Percentiles rank a stretch among this genome's conserved stretches.
These are phyloP conservation scores for Epinotia demarniana DNA, from an alignment of 2,888 invertebrate genomes.

Conservation along the genomic window DNA sequence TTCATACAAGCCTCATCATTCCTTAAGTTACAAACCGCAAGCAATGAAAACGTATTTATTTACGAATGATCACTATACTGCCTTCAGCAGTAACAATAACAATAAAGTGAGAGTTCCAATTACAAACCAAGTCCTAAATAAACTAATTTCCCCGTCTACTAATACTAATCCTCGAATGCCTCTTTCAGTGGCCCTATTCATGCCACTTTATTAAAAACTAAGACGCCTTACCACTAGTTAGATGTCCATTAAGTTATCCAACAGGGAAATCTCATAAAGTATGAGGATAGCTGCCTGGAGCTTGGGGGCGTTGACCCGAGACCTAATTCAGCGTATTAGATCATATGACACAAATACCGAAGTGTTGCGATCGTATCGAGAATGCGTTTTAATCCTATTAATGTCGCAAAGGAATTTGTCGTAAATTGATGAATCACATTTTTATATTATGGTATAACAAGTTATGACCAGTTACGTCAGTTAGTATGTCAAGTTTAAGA, in stretches of 20 bases:
- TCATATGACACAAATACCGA: slow-evolving; percentile 26
- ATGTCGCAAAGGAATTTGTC: neutral
- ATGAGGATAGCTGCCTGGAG: slow-evolving; percentile 30
- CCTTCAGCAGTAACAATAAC: neutral
- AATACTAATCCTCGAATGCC: neutral
- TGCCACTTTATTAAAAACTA: neutral
- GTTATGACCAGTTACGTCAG: too few species aligned
- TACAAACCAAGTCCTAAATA: neutral
- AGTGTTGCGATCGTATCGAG: slow-evolving; percentile 5
- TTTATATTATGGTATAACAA: too few species aligned
- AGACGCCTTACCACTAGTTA: neutral
- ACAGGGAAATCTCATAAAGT: slow-evolving; percentile 39
- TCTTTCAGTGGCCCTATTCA: slow-evolving; percentile 3
- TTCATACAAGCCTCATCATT: neutral
- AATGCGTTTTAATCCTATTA: slow-evolving; percentile 17
- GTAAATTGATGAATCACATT: neutral
- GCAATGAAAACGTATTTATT: neutral
- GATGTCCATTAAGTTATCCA: slow-evolving; percentile 25
- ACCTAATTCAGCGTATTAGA: slow-evolving; percentile 26
- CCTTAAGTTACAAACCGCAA: neutral
- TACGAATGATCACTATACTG: neutral
- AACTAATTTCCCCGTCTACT: neutral
- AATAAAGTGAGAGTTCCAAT: slow-evolving; percentile 6
- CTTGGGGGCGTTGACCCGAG: slow-evolving; percentile 25
- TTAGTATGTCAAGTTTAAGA: too few species aligned